These are phyloP conservation scores for Aurelia coerulea DNA, from an alignment of 30 jellyfish, hydroid and myxozoan genomes.

Conservation along the genomic window DNA sequence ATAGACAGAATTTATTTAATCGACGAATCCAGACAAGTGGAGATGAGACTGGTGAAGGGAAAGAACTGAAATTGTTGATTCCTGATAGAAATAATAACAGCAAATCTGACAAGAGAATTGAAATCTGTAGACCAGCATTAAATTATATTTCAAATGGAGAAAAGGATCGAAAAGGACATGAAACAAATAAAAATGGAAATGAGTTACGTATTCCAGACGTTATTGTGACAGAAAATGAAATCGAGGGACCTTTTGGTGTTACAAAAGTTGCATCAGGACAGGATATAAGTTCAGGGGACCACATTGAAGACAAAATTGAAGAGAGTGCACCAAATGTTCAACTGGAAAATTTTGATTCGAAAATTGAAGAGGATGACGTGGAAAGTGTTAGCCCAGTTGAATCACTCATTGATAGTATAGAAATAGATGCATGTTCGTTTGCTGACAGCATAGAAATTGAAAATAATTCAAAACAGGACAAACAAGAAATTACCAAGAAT, in stretches of 20 bases:
- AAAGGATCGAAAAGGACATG: neutral
- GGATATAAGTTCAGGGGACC: neutral
- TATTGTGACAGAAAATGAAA: neutral
- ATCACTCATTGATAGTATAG: neutral
- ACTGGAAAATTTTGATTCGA: neutral
- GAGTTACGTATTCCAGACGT: neutral
- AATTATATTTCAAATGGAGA: neutral
- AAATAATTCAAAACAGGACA: neutral
- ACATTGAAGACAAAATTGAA: neutral
- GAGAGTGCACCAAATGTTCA: neutral
- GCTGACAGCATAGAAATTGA: conserved; percentile 30
- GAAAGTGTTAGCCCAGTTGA: neutral
- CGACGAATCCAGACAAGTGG: too few species aligned
- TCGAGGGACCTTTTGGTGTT: neutral
- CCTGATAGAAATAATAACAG: neutral
- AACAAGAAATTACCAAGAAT: neutral
- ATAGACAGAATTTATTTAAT: too few species aligned
- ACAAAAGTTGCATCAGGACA: neutral
- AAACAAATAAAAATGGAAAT: neutral
- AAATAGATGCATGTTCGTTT: conserved; percentile 1
- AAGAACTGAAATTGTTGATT: neutral
- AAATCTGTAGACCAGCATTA: neutral
- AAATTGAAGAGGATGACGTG: neutral
- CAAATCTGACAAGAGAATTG: neutral
- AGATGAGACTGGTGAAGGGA: too few species aligned